Percentiles rank a stretch among this genome's conserved stretches.
These are phyloP conservation scores for Cyprinodon diabolis DNA, from an alignment of 2,797 vertebrate species.

Conservation along the genomic window DNA sequence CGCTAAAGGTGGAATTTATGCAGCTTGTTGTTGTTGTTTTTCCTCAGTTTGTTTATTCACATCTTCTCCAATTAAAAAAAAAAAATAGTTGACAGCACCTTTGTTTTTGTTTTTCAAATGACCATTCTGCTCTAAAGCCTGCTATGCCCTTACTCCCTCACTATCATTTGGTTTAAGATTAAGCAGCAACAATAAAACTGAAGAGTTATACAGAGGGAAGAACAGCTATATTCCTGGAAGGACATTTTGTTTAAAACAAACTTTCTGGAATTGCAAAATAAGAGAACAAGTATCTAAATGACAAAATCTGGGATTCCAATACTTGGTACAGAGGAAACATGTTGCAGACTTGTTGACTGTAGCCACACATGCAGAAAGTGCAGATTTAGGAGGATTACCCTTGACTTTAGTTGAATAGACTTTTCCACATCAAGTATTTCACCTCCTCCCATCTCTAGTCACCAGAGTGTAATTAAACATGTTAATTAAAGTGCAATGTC, in stretches of 20 bases:
- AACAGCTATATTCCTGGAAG: neutral
- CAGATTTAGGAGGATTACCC: constrained; percentile 32
- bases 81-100: neutral
- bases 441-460: constrained; percentile 53
- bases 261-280: neutral
- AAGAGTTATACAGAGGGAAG: neutral
- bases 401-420: constrained; percentile 53
- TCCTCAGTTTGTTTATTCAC: neutral
- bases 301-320: neutral
- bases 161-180: neutral
- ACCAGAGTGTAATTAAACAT: constrained; percentile 72
- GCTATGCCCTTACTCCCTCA: neutral
- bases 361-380: constrained; percentile 55
- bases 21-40: neutral
- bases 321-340: neutral
- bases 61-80: neutral
- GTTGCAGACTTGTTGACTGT: constrained; percentile 53
- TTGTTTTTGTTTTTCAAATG: neutral
- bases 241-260: neutral
- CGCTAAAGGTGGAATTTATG: no score
- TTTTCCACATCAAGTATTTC: constrained; percentile 55
- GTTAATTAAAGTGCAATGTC: constrained; percentile 61
- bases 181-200: constrained; percentile 2
- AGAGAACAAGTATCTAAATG: neutral
- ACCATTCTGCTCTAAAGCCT: neutral